Conservation (phyloP, 2,113 vertebrate genomes). For the Rhea americana region DNA sequence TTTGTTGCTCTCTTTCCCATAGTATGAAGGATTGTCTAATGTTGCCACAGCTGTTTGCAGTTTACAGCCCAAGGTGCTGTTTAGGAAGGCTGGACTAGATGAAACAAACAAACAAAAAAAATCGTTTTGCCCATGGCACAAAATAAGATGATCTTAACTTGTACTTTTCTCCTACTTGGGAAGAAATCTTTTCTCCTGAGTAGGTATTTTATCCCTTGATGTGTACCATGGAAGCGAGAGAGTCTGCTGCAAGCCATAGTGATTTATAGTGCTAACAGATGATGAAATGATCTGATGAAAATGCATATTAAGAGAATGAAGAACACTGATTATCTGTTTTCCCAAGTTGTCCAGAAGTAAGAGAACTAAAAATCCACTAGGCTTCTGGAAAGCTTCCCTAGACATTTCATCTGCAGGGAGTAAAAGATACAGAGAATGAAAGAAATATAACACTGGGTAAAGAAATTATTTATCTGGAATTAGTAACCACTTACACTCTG, state of each 20-base stretch:
- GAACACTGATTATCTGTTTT: not conserved
- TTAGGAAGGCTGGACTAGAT: not conserved
- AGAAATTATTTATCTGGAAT: slow-evolving; percentile 68
- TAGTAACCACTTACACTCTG: slow-evolving; percentile 68
- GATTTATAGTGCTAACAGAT: not conserved
- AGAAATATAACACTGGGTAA: slow-evolving; percentile 46
- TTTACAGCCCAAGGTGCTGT: not conserved
- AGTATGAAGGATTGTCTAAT: not conserved
- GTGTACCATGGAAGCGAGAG: not conserved
- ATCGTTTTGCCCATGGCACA: not conserved
- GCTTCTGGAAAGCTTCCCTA: slow-evolving; percentile 59
- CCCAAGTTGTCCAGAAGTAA: not conserved
- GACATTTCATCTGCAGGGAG: slow-evolving; percentile 42
- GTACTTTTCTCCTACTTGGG: not conserved
- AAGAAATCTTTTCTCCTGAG: slow-evolving; percentile 10
- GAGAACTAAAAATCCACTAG: slow-evolving; percentile 24
- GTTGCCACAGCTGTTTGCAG: not conserved
- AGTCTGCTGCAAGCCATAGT: not conserved
- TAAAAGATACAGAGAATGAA: slow-evolving; percentile 43
- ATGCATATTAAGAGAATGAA: slow-evolving; percentile 19
- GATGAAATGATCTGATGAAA: slow-evolving; percentile 27
- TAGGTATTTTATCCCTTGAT: not conserved
- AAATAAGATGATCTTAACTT: not conserved
- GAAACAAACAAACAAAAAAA: not conserved
- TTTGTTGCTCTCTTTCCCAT: not conserved